Evolutionary conservation across 2,888 invertebrate genomes (phyloP).

Genomic region (Synergus umbraculus): DNA sequence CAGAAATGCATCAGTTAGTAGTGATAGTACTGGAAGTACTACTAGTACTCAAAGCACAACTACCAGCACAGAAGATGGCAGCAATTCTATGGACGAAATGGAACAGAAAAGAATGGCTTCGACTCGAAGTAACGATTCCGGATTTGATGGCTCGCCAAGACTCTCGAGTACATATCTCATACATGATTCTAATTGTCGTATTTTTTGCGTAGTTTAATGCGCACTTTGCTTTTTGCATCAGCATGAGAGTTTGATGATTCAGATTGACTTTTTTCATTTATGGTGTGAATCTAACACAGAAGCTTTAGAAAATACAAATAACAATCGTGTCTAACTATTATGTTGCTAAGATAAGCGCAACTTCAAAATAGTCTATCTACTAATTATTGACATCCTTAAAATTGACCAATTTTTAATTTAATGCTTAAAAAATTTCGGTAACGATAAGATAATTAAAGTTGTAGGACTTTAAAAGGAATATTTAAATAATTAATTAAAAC

Average conservation of each 20-base stretch:
- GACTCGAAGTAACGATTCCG: slow-evolving; percentile 91
- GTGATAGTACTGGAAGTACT: slow-evolving; percentile 73
- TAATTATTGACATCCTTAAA: not conserved
- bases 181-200: slow-evolving; percentile 47
- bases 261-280: not conserved
- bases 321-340: not conserved
- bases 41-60: slow-evolving; percentile 68
- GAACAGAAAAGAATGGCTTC: slow-evolving; percentile 81
- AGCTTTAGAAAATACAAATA: not conserved
- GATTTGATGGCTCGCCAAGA: slow-evolving; percentile 82
- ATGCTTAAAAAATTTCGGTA: too few relatives aligned
- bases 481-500: not conserved
- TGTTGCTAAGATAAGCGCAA: not conserved
- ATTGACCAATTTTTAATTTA: too few relatives aligned
- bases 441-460: too few relatives aligned
- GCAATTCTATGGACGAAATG: slow-evolving; percentile 75
- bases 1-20: slow-evolving; percentile 70
- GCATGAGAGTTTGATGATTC: slow-evolving; percentile 36
- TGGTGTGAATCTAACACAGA: not conserved
- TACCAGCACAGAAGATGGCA: slow-evolving; percentile 68
- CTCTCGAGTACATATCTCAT: slow-evolving; percentile 72
- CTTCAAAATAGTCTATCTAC: not conserved
- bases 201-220: slow-evolving; percentile 31
- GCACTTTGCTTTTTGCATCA: slow-evolving; percentile 33
- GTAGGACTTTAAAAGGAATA: not conserved